These are phyloP conservation scores for Petrolisthes cinctipes DNA, from an alignment of 2,888 invertebrate species.

Conservation along the genomic window DNA sequence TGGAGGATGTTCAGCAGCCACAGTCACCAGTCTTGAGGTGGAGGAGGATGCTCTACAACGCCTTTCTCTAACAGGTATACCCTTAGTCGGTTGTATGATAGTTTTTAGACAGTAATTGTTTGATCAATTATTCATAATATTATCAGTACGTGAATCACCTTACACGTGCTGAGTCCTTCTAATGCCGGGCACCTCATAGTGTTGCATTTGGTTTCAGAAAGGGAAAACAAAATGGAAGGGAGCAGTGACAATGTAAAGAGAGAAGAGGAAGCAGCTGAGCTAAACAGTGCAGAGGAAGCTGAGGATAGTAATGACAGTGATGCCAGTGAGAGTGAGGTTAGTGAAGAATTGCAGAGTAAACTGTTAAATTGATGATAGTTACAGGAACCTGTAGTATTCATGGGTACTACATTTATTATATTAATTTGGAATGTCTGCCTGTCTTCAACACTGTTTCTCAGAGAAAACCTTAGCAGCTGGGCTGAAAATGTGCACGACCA, in stretches of 20 bases:
- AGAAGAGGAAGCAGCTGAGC: not conserved
- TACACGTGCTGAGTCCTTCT: not conserved
- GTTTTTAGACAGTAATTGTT: too few species aligned
- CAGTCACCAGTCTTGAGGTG: not conserved
- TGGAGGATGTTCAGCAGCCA: not conserved
- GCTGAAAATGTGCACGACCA: too few species aligned
- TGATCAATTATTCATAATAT: not conserved
- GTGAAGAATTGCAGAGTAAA: not conserved
- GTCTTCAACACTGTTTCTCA: too few species aligned
- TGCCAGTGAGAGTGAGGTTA: conserved; percentile 35
- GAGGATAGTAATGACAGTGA: conserved; percentile 9
- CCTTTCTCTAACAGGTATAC: conserved; percentile 36
- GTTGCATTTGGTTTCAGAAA: not conserved
- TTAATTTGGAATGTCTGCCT: too few species aligned
- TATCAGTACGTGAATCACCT: too few species aligned
- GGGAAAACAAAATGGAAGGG: not conserved
- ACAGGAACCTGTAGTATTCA: too few species aligned
- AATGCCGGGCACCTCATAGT: not conserved
- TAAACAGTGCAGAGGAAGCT: not conserved
- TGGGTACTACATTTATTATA: too few species aligned
- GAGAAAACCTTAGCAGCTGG: too few species aligned
- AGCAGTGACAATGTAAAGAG: not conserved
- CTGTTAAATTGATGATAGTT: not conserved
- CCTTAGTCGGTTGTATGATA: not conserved
- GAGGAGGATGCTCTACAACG: conserved; percentile 39